Percentiles rank a stretch among this genome's conserved stretches.
These are phyloP conservation scores for Equus quagga DNA, from an alignment of 2,113 vertebrate genomes.

Conservation along the genomic window DNA sequence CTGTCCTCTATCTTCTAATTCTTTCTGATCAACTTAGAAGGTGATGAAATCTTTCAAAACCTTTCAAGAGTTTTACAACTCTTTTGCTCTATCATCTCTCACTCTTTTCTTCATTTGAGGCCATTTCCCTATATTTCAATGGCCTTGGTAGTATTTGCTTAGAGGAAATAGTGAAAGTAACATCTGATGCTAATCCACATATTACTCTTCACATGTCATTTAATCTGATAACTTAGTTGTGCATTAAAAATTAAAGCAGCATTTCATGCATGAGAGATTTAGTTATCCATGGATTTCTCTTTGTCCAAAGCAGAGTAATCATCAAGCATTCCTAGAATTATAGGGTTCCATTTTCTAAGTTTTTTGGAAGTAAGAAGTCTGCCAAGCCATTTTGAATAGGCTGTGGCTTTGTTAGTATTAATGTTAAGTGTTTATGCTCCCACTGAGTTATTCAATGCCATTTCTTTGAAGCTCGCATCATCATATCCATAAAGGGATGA, in stretches of 20 bases:
- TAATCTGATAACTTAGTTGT: not conserved
- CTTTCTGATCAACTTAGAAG: not conserved
- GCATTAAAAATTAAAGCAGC: not conserved
- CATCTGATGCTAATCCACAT: not conserved
- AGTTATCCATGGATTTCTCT: not conserved
- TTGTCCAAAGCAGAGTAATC: not conserved
- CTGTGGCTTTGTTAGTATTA: not conserved
- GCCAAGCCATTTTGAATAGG: not conserved
- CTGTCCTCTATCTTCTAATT: not conserved
- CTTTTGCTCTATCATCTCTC: not conserved
- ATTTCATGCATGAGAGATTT: not conserved
- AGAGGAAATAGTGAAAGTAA: not conserved
- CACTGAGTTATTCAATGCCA: not conserved
- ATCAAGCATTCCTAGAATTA: not conserved
- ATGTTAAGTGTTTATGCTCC: not conserved
- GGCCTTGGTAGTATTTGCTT: not conserved
- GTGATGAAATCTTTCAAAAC: not conserved
- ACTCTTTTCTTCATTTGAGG: not conserved
- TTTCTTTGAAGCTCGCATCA: not conserved
- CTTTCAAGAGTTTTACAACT: not conserved
- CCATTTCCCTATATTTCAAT: not conserved
- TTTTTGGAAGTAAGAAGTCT: not conserved
- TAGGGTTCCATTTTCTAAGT: not conserved
- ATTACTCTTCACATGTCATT: not conserved
- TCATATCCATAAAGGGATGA: not conserved